These are phyloP conservation scores for Leptinotarsa texana DNA, from an alignment of 1,140 invertebrate genomes.

Conservation along the genomic window DNA sequence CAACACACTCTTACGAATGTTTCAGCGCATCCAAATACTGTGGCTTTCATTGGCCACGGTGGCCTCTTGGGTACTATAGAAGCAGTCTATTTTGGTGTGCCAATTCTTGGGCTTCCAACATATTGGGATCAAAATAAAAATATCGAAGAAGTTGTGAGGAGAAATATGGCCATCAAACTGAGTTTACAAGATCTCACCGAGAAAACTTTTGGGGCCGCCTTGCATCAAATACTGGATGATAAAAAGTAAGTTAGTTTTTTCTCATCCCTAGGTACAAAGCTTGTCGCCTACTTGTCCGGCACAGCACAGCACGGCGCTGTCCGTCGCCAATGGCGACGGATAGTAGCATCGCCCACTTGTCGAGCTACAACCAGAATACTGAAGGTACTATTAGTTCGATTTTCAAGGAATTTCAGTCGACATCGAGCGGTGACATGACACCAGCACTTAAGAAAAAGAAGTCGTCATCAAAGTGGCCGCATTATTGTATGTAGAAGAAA, in stretches of 20 bases:
- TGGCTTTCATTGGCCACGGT: constrained; percentile 45
- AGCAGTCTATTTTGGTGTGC: constrained; percentile 58
- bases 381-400: no score
- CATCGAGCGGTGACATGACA: no score
- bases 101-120: constrained; percentile 56
- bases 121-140: constrained; percentile 43
- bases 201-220: constrained; percentile 27
- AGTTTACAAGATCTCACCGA: constrained; percentile 37
- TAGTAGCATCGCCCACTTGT: no score
- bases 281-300: no score
- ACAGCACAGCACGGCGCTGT: no score
- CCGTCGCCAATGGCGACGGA: no score
- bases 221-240: constrained; percentile 36
- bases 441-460: no score
- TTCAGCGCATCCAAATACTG: constrained; percentile 44
- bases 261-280: no score
- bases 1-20: not conserved
- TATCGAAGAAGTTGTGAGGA: constrained; percentile 44
- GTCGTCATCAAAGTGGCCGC: no score
- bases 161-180: constrained; percentile 31
- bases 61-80: constrained; percentile 53
- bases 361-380: no score
- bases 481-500: no score
- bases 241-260: constrained; percentile 32
- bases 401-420: no score